phyloP scores from a whole-genome alignment of 92 coral and sea anemone genomes.

The Zoanthus solanderi region DNA sequence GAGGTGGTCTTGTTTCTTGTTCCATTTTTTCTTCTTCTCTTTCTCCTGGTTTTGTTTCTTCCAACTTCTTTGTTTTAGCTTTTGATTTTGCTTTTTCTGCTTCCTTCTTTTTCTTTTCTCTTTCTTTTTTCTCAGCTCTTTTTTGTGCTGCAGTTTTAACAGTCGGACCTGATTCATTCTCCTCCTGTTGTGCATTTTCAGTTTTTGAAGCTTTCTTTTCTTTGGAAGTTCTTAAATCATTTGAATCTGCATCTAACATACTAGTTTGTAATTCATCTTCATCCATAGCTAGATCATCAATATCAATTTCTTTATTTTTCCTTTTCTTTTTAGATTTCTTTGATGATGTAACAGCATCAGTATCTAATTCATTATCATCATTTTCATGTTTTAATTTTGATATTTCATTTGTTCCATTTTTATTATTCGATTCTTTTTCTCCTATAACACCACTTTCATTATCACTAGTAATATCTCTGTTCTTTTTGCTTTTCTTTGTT shows the following conservation, averaged over 20 bases:
- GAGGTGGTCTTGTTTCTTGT: slow-evolving; percentile 23
- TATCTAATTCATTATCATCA: slow-evolving; percentile 49
- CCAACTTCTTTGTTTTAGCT: slow-evolving; percentile 64
- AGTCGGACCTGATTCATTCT: slow-evolving; percentile 63
- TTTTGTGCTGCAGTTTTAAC: slow-evolving; percentile 98
- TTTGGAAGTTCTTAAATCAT: slow-evolving; percentile 30
- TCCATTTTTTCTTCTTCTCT: slow-evolving; percentile 47
- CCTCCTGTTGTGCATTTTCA: slow-evolving; percentile 42
- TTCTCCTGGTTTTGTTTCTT: slow-evolving; percentile 35
- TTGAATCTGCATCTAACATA: slow-evolving; percentile 49
- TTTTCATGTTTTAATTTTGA: slow-evolving; percentile 5
- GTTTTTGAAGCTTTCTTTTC: slow-evolving; percentile 48
- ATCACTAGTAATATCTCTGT: slow-evolving; percentile 25
- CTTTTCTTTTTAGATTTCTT: slow-evolving; percentile 84
- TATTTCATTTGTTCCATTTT: slow-evolving; percentile 39
- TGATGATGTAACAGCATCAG: slow-evolving; percentile 23
- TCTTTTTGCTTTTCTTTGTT: slow-evolving; percentile 11
- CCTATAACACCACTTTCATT: slow-evolving; percentile 42
- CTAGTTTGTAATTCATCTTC: slow-evolving; percentile 61
- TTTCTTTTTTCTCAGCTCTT: slow-evolving; percentile 97
- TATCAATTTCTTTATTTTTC: slow-evolving; percentile 79
- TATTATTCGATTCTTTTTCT: slow-evolving; percentile 35
- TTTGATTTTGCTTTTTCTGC: slow-evolving; percentile 89
- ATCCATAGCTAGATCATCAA: slow-evolving; percentile 68
- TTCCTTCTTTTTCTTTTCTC: slow-evolving; percentile 95